Evolutionary conservation across 2,797 vertebrate genomes (phyloP), one percentile per base, ranked within the genome.

Genomic region (Etheostoma perlongum): DNA sequence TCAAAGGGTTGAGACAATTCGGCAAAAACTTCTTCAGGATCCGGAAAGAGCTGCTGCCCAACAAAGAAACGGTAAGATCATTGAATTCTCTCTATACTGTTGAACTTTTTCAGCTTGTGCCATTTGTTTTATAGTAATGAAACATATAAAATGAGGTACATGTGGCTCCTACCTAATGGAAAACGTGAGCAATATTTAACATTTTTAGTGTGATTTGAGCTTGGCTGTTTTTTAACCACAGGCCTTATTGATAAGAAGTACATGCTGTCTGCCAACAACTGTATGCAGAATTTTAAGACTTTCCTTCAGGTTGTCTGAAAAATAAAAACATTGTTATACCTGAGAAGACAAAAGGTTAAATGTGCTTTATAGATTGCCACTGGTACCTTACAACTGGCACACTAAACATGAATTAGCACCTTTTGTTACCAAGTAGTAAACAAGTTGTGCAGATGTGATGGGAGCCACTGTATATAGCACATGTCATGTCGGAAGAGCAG

Each of bases 1-100:
- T 99, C 94, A 99, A 99, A 93, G 98, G 98, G 42, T 93, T 99
- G 87, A 93, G 98, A 90, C 98, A 99, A 91, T 99, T 99, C 87
- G 98, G 98, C 90, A 99, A 99, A 96, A 99, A 99, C 97, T 99
- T 99, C 96, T 99, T 99, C 95, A 96, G 98, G 94, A 99, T 99
- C 93, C 95, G 98, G 85, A 99, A 99, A 95, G 98, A 99, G 92
- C 95, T 99, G 90, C 97, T 99, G 83, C 98, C 98, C 87, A 99
- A 96, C 95, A 99, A 99, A 96, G 98, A 99, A 93, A 99, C 98
- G 42, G 98, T 99, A 92, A 96, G 96, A 93, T 76, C 57, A 55
- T 85, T 79, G 82, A 23, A 72, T 69, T 78, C 12, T 64, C 36
- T 42, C 19, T 81, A 3, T 52, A 23, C 58, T 66, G 25, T 64